Percentiles rank a stretch among this genome's conserved stretches.
These are phyloP conservation scores for Pantherophis guttatus DNA, from an alignment of 2,113 vertebrate genomes.

Conservation along the genomic window DNA sequence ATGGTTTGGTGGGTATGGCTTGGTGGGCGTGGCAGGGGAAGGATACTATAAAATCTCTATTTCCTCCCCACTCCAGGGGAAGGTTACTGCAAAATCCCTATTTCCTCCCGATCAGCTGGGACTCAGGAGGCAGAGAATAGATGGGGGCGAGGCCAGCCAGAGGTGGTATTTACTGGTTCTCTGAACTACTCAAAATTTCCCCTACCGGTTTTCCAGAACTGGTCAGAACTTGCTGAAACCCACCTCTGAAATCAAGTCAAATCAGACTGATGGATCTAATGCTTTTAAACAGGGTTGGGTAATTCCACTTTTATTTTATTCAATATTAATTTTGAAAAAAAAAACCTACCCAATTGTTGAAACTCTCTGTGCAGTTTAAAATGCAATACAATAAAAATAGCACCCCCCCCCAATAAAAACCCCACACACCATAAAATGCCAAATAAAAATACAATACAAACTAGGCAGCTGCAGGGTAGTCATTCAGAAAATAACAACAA, in stretches of 20 bases:
- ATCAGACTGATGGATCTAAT: neutral
- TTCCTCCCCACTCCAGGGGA: no score
- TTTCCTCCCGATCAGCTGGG: no score
- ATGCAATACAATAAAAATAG: neutral
- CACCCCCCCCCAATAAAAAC: neutral
- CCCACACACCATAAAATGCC: neutral
- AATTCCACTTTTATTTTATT: neutral
- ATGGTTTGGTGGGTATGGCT: no score
- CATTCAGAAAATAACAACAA: neutral
- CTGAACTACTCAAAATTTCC: no score
- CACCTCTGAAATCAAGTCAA: neutral
- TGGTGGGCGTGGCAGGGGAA: no score
- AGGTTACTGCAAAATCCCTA: no score
- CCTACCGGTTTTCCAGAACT: no score
- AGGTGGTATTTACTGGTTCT: no score
- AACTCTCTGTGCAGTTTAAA: neutral
- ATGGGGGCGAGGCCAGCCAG: rapidly evolving
- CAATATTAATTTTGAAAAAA: neutral
- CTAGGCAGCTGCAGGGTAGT: neutral
- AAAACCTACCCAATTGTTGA: neutral
- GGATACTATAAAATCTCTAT: no score
- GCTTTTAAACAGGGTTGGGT: neutral
- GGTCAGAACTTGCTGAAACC: no score
- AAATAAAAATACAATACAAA: neutral
- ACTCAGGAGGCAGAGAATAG: no score